Base-by-base conservation (phyloP, 2,888 invertebrate genomes). In the Pelosia muscerda region DNA sequence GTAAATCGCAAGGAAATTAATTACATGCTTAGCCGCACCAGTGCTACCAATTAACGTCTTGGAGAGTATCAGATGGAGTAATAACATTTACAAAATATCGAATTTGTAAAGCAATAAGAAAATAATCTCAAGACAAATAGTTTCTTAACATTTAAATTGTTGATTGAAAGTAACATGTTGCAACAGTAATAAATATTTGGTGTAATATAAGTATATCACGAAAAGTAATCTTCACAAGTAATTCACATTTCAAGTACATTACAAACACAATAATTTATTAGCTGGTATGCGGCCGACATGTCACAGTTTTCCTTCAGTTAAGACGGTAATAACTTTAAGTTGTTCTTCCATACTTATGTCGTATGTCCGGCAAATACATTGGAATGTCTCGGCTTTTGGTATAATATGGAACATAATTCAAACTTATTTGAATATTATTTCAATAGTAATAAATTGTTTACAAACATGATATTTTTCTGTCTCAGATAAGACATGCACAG, bases 291-390 rank as follows among this genome's bases (percentile, higher is more conserved):
- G 69, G 59, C n/a, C 66, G 57, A 34, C 60, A 25, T 65, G 67
- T 62, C 71, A 71, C 57, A 62, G 61, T 71, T 63, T 67, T 42
- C 71, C 64, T 71, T 62, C 70, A 67, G 61, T 70, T 54, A 63
- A 67, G 57, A 34, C 67, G 23, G 67, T 62, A 64, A 71, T 67
- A 65, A 65, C 49, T 71, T 66, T 49, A 59, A 63, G 56, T 61
- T 64, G 64, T 57, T 57, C 63, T 57, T 58, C 38, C 67, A 64
- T 65, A 71, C 63, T 70, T 63, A 31, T 34, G 70, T 57, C 60
- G 60, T 55, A 69, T 70, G 70, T 69, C 65, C 69, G 69, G 69
- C 63, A 63, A 70, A 60, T 66, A 70, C 69, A 66, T 63, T 34
- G 69, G 69, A 66, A 70, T 66, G 69, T 70, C 63, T 42, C 54